Evolutionary conservation across 2,888 invertebrate species (phyloP), one percentile per base, ranked within the genome.

Genomic region (Hoplodrina ambigua): DNA sequence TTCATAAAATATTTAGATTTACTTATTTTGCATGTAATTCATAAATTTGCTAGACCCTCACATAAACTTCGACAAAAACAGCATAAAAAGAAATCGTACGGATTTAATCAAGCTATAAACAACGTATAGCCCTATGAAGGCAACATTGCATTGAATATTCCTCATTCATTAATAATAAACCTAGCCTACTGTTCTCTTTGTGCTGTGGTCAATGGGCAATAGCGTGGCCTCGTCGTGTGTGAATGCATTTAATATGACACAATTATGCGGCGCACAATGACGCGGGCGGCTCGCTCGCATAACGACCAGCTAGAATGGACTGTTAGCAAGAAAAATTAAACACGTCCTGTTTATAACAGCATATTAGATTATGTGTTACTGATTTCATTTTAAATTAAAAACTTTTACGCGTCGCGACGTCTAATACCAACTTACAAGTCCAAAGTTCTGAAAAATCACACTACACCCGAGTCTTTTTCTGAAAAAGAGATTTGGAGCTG

Each of bases 161-260:
- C 19, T 13, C 15, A 49, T 19, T 54, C 25, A 75, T 80, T 37
- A 74, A 65, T 65, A 25, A 62, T 57, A 25, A 49, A 41, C 7
- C 17, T 2, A 55, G 25, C 25, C 61, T 55, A 77, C 63, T 64
- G 60, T 64, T 55, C 20, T 17, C 62, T 44, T 66, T 52, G 57
- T 56, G 17, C 15, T 55, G 53, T 63, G 72, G 71, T 61, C 62
- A 75, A 33, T 61, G 52, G 30, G 30, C 58, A 61, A 58, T 59
- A 53, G 10, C 49, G 44, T 49, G 4, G 57, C 54, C 20, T 53
- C 52, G 52, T 66, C 72, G 71, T 82, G 20, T 41, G 67, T 54
- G 62, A 70, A 79, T 82, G 74, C 80, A 85, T 82, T 70, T 75
- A 84, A 74, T 78, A 79, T 82, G 75, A 84, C 63, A 76, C 82